phyloP scores from a whole-genome alignment of 2,113 vertebrate species.

The Cathartes aura region DNA sequence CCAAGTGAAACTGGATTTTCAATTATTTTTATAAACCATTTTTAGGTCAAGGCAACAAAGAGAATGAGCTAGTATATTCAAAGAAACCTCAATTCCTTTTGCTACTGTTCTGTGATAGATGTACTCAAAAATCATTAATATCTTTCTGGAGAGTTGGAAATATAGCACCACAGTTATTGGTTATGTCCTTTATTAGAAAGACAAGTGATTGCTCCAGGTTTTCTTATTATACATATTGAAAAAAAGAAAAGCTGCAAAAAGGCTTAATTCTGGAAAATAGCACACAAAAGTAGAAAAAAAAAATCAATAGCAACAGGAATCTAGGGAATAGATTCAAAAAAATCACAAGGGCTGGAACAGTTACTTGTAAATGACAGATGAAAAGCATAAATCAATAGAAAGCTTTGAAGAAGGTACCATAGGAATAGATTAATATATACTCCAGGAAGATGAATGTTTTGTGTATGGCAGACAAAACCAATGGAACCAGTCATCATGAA shows the following conservation, averaged over 20 bases:
- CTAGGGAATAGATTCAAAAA: background rate
- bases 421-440: slow-evolving; percentile 21
- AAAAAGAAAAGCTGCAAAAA: background rate
- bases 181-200: slow-evolving; percentile 11
- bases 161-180: background rate
- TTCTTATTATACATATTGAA: background rate
- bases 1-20: background rate
- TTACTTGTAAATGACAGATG: slow-evolving; percentile 45
- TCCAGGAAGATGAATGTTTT: slow-evolving; percentile 9
- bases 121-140: slow-evolving; percentile 28
- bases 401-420: slow-evolving; percentile 31
- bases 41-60: background rate
- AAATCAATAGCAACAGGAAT: slow-evolving; percentile 31
- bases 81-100: background rate
- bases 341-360: background rate
- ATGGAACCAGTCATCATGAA: background rate
- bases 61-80: background rate
- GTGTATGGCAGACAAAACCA: background rate
- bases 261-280: slow-evolving; percentile 42
- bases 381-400: slow-evolving; percentile 55
- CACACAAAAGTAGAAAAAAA: background rate
- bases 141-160: background rate
- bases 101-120: background rate
- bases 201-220: background rate
- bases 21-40: background rate